Evolutionary conservation across 2,888 invertebrate genomes (phyloP).

Genomic region (Acrocyrtus sp.): DNA sequence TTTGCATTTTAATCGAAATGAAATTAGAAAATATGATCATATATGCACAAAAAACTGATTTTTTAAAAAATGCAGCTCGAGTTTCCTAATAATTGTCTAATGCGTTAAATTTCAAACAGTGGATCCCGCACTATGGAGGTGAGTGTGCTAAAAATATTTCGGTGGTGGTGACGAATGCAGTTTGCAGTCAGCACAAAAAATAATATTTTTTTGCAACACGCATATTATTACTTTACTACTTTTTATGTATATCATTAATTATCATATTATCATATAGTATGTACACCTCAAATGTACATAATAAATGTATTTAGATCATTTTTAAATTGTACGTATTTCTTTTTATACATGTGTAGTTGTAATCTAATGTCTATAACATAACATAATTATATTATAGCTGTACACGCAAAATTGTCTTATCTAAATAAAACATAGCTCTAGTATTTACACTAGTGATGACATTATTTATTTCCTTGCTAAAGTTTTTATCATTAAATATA

Average conservation of each 20-base stretch:
- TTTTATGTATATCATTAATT: slow-evolving; percentile 11
- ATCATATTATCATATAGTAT: too few species aligned
- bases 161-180: too few species aligned
- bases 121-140: too few species aligned
- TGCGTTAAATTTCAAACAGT: too few species aligned
- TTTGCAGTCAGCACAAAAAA: too few species aligned
- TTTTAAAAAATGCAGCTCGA: too few species aligned
- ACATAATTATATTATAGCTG: slow-evolving; percentile 16
- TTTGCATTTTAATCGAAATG: too few species aligned
- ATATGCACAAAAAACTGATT: too few species aligned
- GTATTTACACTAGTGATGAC: not conserved
- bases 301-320: slow-evolving; percentile 9
- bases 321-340: slow-evolving; percentile 14
- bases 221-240: slow-evolving; percentile 45
- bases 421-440: not conserved
- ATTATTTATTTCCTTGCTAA: not conserved
- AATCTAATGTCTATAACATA: slow-evolving; percentile 14
- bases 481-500: too few species aligned
- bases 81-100: too few species aligned
- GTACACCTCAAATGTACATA: slow-evolving; percentile 45
- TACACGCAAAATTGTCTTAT: slow-evolving; percentile 17
- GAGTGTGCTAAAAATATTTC: too few species aligned
- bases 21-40: too few species aligned
- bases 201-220: slow-evolving; percentile 44
- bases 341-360: slow-evolving; percentile 12